phyloP scores from a whole-genome alignment of 35 echinoderm and acorn worm genomes.

The Holothuria glaberrima region DNA sequence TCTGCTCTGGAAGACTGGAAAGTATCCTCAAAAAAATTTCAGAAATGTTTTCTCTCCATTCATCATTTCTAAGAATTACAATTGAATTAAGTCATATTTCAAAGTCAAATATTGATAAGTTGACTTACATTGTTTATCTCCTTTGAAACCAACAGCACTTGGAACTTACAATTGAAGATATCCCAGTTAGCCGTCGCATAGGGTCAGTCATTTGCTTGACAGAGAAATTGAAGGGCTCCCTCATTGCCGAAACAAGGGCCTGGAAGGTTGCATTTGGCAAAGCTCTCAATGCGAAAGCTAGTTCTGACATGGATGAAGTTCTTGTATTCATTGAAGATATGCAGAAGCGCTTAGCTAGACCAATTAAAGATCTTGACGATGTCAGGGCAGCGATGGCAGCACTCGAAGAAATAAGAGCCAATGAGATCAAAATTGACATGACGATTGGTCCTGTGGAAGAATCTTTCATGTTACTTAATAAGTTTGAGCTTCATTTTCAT shows the following conservation, averaged over 20 bases:
- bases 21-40: no score
- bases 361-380: constrained; percentile 95
- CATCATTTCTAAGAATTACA: no score
- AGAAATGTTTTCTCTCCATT: no score
- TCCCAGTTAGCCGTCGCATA: constrained; percentile 75
- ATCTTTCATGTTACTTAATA: constrained; percentile 87
- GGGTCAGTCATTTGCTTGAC: constrained; percentile 93
- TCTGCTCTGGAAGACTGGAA: no score
- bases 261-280: constrained; percentile 94
- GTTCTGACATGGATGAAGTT: constrained; percentile 88
- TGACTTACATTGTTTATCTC: no score
- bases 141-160: constrained; percentile 41
- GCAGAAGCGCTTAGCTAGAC: constrained; percentile 86
- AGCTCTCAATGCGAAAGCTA: constrained; percentile 92
- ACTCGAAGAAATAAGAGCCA: constrained; percentile 83
- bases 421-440: constrained; percentile 94
- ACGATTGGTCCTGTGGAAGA: constrained; percentile 94
- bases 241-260: constrained; percentile 86
- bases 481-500: constrained; percentile 84
- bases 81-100: no score
- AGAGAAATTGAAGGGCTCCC: constrained; percentile 74
- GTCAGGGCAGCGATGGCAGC: constrained; percentile 88
- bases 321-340: constrained; percentile 93
- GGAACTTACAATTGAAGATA: constrained; percentile 77
- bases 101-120: no score